Conservation (phyloP, 2,888 invertebrate genomes). For the Anarsia innoxiella region DNA sequence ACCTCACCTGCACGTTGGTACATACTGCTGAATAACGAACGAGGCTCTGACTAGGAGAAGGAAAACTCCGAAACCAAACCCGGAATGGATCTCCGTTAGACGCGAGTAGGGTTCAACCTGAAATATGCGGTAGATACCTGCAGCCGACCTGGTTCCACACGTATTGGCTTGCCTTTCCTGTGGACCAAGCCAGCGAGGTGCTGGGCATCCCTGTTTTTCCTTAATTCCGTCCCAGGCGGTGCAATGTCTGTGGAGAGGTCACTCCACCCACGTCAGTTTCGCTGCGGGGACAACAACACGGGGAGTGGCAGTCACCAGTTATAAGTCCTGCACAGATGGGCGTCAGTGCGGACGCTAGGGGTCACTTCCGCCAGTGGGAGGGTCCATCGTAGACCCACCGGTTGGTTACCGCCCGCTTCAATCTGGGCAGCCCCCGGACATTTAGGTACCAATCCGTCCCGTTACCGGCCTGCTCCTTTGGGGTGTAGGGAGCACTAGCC, state of each 20-base stretch:
- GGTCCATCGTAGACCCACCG: slow-evolving; percentile 4
- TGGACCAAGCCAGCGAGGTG: too few species aligned
- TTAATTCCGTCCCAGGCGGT: slow-evolving; percentile 1
- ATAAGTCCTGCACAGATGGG: slow-evolving; percentile 16
- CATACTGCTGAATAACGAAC: too few species aligned
- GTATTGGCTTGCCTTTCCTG: too few species aligned
- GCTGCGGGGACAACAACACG: slow-evolving; percentile 5
- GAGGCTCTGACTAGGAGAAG: too few species aligned
- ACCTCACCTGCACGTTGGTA: too few species aligned
- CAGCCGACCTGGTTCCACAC: too few species aligned
- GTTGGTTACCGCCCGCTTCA: slow-evolving; percentile 9
- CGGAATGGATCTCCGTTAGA: too few species aligned
- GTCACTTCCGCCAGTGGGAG: slow-evolving; percentile 18
- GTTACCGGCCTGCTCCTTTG: slow-evolving; percentile 4
- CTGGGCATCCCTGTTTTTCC: too few species aligned
- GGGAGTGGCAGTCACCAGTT: slow-evolving; percentile 15
- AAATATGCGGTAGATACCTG: too few species aligned
- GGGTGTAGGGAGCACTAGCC: slow-evolving; percentile 9
- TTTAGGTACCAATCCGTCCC: slow-evolving; percentile 9
- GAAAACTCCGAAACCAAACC: too few species aligned
- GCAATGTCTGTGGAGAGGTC: slow-evolving; percentile 1
- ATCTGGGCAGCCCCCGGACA: slow-evolving; percentile 8
- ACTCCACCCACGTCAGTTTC: slow-evolving; percentile 1
- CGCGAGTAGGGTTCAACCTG: too few species aligned
- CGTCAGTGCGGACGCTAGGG: slow-evolving; percentile 20